Evolutionary conservation across 2,888 invertebrate genomes (phyloP).

Genomic region (Masnerella sp.): DNA sequence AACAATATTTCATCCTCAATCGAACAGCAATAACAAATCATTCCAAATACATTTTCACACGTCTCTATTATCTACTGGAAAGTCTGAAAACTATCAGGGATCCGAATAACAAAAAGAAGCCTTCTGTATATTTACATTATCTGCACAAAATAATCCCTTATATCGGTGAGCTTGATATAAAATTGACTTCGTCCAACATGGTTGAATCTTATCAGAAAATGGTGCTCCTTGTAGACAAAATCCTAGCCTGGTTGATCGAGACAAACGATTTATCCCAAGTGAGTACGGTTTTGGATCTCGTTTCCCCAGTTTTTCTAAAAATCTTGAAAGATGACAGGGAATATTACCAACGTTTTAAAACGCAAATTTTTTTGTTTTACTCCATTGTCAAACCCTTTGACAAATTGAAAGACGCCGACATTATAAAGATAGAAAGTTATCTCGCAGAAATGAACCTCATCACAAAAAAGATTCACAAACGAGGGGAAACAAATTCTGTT

Average conservation of each 20-base stretch:
- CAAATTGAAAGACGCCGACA: no score
- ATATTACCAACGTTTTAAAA: background rate
- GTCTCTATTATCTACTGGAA: conserved; percentile 50
- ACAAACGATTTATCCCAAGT: background rate
- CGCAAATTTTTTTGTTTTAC: background rate
- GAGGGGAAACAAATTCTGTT: no score
- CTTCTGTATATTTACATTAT: conserved; percentile 45
- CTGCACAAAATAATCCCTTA: conserved; percentile 16
- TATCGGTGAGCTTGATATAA: background rate
- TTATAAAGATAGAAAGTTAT: no score
- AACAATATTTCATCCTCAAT: conserved; percentile 58
- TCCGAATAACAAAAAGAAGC: background rate
- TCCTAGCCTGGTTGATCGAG: background rate
- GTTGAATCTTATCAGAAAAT: background rate
- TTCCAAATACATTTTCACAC: conserved; percentile 54
- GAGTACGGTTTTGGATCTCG: background rate
- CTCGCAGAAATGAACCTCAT: no score
- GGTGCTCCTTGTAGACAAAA: background rate
- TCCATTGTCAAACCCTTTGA: background rate
- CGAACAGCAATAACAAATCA: conserved; percentile 36
- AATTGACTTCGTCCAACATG: background rate
- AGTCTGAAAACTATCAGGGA: conserved; percentile 14
- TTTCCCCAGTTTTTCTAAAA: conserved; percentile 12
- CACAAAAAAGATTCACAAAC: no score
- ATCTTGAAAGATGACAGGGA: background rate